These are phyloP conservation scores for Cochlearius cochlearius DNA, from an alignment of 2,113 vertebrate genomes.

Conservation along the genomic window DNA sequence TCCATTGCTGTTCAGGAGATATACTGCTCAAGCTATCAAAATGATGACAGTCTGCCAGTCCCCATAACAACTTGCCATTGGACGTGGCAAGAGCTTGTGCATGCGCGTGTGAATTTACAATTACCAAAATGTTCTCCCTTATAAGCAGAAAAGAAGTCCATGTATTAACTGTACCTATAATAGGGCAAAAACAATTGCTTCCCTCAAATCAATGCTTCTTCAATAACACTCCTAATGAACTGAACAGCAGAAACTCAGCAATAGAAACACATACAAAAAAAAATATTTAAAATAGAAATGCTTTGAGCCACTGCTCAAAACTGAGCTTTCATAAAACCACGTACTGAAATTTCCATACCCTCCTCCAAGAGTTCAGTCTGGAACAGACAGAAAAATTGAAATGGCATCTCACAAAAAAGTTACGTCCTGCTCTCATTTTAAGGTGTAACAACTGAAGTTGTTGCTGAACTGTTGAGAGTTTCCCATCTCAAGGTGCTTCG, in stretches of 20 bases:
- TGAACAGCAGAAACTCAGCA: slow-evolving; percentile 35
- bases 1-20: slow-evolving; percentile 88
- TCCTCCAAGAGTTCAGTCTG: neutral
- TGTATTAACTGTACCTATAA: slow-evolving; percentile 67
- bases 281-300: neutral
- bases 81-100: slow-evolving; percentile 65
- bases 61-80: slow-evolving; percentile 88
- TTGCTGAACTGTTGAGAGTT: neutral
- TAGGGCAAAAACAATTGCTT: slow-evolving; percentile 54
- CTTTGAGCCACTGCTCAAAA: neutral
- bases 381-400: neutral
- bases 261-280: neutral
- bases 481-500: neutral
- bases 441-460: neutral
- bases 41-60: slow-evolving; percentile 94
- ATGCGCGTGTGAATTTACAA: slow-evolving; percentile 71
- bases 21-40: slow-evolving; percentile 90
- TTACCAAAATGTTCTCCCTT: slow-evolving; percentile 72
- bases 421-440: neutral
- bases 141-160: slow-evolving; percentile 67
- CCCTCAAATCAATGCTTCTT: slow-evolving; percentile 59
- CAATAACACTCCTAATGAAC: slow-evolving; percentile 59
- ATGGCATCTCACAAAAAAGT: neutral
- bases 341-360: neutral
- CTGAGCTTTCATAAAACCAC: neutral